Evolutionary conservation across 2,113 vertebrate species (phyloP).

Genomic region (Triplophysa tibetana): DNA sequence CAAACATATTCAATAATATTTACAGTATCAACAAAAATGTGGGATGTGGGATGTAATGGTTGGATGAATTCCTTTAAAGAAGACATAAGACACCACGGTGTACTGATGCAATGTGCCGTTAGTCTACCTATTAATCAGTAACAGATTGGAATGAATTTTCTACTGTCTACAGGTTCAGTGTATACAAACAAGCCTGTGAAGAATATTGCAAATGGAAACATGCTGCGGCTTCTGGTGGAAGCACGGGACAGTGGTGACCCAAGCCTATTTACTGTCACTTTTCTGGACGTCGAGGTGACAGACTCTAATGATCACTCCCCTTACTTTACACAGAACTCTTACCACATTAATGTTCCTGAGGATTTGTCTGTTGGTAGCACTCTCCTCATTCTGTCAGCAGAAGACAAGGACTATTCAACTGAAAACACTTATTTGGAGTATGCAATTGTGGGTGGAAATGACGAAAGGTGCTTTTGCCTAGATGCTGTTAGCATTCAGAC

Average conservation of each 20-base stretch:
- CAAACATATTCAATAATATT: no score
- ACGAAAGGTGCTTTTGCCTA: slow-evolving; percentile 77
- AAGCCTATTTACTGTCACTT: slow-evolving; percentile 70
- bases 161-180: slow-evolving; percentile 79
- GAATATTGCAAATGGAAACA: slow-evolving; percentile 65
- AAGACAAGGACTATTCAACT: slow-evolving; percentile 76
- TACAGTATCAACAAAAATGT: no score
- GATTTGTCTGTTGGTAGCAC: slow-evolving; percentile 73
- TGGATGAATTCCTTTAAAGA: no score
- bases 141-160: neutral
- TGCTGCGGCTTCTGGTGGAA: slow-evolving; percentile 81
- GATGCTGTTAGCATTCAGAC: slow-evolving; percentile 68
- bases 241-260: slow-evolving; percentile 83
- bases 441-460: slow-evolving; percentile 77
- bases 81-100: no score
- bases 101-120: no score
- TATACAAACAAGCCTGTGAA: slow-evolving; percentile 72
- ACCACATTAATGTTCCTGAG: slow-evolving; percentile 79
- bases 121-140: no score
- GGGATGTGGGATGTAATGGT: no score
- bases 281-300: slow-evolving; percentile 74
- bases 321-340: slow-evolving; percentile 74
- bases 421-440: slow-evolving; percentile 80
- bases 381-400: slow-evolving; percentile 77
- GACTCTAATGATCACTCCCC: slow-evolving; percentile 82